Percentiles rank a stretch among this genome's conserved stretches.
Evolutionary conservation across 2,888 invertebrate species (phyloP).

Genomic region (Troilus luridus): DNA sequence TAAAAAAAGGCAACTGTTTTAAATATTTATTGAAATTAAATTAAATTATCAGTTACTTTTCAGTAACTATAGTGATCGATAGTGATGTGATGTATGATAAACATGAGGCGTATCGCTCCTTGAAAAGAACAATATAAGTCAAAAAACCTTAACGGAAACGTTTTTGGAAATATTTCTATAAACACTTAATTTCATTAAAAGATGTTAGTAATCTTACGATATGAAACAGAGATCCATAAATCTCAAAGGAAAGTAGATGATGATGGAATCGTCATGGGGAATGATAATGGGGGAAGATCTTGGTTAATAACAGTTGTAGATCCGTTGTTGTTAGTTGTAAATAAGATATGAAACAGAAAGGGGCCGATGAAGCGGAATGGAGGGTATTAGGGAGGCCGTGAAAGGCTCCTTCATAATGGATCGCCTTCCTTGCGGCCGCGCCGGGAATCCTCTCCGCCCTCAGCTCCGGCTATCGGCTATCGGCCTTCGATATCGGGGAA

Average conservation of each 20-base stretch:
- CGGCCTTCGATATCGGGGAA: slow-evolving; percentile 27
- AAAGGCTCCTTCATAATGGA: slow-evolving; percentile 46
- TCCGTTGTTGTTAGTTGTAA: slow-evolving; percentile 38
- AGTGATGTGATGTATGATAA: too few species aligned
- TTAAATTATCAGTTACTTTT: too few species aligned
- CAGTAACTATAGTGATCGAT: too few species aligned
- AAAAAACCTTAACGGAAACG: too few species aligned
- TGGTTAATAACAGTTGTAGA: slow-evolving; percentile 25
- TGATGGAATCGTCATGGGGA: slow-evolving; percentile 4
- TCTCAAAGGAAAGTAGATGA: background rate
- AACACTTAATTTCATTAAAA: background rate
- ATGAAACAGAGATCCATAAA: background rate
- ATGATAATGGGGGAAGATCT: background rate
- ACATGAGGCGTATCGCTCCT: too few species aligned
- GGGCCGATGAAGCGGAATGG: slow-evolving; percentile 37
- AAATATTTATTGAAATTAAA: too few species aligned
- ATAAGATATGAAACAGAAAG: slow-evolving; percentile 9
- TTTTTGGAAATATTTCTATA: too few species aligned
- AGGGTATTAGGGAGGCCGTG: slow-evolving; percentile 38
- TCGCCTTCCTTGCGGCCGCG: slow-evolving; percentile 32
- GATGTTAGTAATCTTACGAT: background rate
- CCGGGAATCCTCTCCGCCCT: background rate
- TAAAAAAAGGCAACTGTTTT: too few species aligned
- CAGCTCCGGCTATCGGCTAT: background rate
- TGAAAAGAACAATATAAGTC: too few species aligned